Conservation (phyloP, 2,113 vertebrate genomes). For the Sturnus vulgaris region DNA sequence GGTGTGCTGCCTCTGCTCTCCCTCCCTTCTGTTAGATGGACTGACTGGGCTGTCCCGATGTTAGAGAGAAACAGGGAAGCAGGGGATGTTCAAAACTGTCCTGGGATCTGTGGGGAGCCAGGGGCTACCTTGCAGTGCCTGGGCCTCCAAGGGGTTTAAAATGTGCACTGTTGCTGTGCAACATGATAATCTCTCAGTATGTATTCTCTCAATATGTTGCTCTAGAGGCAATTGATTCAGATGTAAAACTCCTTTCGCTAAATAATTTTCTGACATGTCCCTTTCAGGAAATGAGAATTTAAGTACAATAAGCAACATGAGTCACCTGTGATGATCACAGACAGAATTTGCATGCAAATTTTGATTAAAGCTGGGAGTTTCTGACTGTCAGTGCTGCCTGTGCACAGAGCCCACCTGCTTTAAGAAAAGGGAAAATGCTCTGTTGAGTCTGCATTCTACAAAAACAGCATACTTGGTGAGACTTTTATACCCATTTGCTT, state of each 20-base stretch:
- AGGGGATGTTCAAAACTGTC: background rate
- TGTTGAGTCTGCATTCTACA: background rate
- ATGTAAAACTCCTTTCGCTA: background rate
- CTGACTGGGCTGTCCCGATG: background rate
- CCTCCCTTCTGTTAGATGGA: rapidly evolving
- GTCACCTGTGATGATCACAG: background rate
- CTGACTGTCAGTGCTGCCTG: background rate
- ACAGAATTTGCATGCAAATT: background rate
- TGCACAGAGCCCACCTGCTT: background rate
- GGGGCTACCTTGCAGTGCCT: background rate
- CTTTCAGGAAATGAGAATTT: background rate
- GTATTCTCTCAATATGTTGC: background rate
- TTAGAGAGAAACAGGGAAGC: background rate
- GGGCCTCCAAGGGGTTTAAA: background rate
- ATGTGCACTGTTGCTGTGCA: rapidly evolving
- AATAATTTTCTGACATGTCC: background rate
- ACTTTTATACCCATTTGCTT: background rate
- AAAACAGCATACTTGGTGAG: background rate
- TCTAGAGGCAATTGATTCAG: background rate
- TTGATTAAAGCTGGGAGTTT: background rate
- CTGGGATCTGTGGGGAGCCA: background rate
- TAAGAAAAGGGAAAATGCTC: background rate
- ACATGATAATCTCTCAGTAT: background rate
- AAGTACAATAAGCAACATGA: background rate
- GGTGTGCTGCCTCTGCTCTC: background rate